A percentile compares a stretch with the other conserved stretches of the same genome.
phyloP scores from a whole-genome alignment of 2,113 vertebrate genomes.

The Hippocampus abdominalis region DNA sequence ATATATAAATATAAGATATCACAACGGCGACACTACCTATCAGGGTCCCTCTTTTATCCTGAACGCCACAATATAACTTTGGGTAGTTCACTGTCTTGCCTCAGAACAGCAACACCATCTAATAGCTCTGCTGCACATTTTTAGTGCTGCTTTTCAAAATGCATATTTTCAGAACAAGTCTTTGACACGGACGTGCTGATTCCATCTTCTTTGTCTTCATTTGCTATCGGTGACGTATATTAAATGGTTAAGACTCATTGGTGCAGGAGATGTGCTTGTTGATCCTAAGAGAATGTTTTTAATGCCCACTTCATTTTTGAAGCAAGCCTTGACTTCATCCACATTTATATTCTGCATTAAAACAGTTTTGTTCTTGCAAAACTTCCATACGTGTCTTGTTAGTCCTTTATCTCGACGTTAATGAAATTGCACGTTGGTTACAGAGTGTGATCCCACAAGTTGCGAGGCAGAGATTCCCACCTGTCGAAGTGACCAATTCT shows the following conservation, averaged over 20 bases:
- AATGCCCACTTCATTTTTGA: not conserved
- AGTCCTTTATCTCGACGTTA: not conserved
- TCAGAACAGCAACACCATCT: too few relatives aligned
- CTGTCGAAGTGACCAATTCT: constrained; percentile 84
- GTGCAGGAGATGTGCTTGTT: not conserved
- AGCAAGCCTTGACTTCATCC: not conserved
- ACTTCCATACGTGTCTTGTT: too few relatives aligned
- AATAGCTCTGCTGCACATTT: too few relatives aligned
- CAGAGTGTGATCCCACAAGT: constrained; percentile 89
- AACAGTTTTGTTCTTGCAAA: not conserved
- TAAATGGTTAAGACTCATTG: too few relatives aligned
- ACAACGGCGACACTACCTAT: too few relatives aligned
- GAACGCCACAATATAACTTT: too few relatives aligned
- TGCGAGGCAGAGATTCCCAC: constrained; percentile 77
- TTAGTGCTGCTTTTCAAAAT: not conserved
- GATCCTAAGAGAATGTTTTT: not conserved
- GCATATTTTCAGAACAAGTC: not conserved
- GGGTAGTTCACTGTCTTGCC: too few relatives aligned
- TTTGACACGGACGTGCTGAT: not conserved
- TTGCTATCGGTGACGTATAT: too few relatives aligned
- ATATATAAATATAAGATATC: too few relatives aligned
- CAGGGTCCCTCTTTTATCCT: too few relatives aligned
- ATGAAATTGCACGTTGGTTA: not conserved
- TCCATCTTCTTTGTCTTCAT: not conserved
- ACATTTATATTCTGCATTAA: not conserved